Evolutionary conservation across 2,113 vertebrate genomes (phyloP).

Genomic region (Oncorhynchus masou): DNA sequence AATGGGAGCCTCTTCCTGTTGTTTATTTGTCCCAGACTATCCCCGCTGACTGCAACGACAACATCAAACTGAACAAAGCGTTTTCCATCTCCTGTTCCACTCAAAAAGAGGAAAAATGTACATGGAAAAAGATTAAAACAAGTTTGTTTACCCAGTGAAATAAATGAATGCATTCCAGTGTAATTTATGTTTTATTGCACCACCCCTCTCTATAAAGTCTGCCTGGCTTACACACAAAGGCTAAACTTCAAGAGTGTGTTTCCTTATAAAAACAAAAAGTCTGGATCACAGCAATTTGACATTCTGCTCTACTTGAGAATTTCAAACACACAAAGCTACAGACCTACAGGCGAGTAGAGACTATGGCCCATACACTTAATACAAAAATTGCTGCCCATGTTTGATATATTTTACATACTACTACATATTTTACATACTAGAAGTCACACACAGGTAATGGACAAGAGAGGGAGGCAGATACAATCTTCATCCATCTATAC

Average conservation of each 20-base stretch:
- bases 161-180: constrained; percentile 20
- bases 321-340: constrained; percentile 22
- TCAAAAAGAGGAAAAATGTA: constrained; percentile 16
- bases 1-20: constrained; percentile 67
- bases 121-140: constrained; percentile 21
- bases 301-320: constrained; percentile 27
- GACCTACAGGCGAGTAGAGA: not conserved
- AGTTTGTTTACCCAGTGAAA: constrained; percentile 24
- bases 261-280: constrained; percentile 36
- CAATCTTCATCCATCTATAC: constrained; percentile 8
- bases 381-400: constrained; percentile 12
- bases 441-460: constrained; percentile 9
- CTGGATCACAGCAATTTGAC: constrained; percentile 17
- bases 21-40: constrained; percentile 67
- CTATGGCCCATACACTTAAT: constrained; percentile 36
- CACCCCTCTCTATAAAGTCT: constrained; percentile 21
- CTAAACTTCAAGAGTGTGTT: constrained; percentile 32
- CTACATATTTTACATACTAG: constrained; percentile 7
- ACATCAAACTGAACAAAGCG: constrained; percentile 40
- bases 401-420: constrained; percentile 10
- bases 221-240: constrained; percentile 31
- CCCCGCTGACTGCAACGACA: constrained; percentile 43
- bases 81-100: constrained; percentile 9
- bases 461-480: not conserved
- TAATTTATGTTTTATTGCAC: constrained; percentile 30